Conservation (phyloP, 2,888 invertebrate species). For the Drosophila infuscata region DNA sequence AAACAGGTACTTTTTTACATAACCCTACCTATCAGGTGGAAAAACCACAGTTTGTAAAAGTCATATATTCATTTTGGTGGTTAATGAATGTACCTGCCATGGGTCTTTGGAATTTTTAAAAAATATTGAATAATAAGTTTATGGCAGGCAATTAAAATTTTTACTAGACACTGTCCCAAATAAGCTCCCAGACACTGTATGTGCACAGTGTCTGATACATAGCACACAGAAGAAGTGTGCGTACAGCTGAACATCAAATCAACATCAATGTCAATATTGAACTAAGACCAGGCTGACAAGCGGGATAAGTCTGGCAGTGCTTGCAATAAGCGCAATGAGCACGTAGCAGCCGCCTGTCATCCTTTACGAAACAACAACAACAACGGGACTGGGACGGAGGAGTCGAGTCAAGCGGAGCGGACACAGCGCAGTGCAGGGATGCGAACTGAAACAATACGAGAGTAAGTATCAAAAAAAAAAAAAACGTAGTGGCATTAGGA, state of each 20-base stretch:
- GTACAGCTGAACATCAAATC: slow-evolving; percentile 53
- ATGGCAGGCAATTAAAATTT: no score
- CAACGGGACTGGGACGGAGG: slow-evolving; percentile 5
- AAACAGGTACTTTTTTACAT: no score
- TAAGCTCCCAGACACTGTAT: no score
- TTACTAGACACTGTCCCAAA: no score
- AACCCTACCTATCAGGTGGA: no score
- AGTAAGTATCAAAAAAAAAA: slow-evolving; percentile 44
- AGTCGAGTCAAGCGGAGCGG: slow-evolving; percentile 3
- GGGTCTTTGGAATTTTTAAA: no score
- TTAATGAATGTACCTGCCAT: no score
- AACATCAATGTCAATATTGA: slow-evolving; percentile 73
- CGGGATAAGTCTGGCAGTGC: slow-evolving; percentile 43
- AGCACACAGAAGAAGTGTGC: background rate
- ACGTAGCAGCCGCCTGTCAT: slow-evolving; percentile 46
- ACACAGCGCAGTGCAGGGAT: slow-evolving; percentile 42
- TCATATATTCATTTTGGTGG: no score
- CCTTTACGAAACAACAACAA: slow-evolving; percentile 18
- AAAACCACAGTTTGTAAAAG: no score
- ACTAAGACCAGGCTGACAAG: slow-evolving; percentile 59
- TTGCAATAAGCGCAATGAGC: slow-evolving; percentile 47
- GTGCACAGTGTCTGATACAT: slow-evolving; percentile 2
- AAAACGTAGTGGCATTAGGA: slow-evolving; percentile 18
- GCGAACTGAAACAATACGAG: slow-evolving; percentile 62
- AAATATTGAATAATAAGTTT: no score